Conservation (phyloP, 2,888 invertebrate species). For the Eupithecia dodoneata region DNA sequence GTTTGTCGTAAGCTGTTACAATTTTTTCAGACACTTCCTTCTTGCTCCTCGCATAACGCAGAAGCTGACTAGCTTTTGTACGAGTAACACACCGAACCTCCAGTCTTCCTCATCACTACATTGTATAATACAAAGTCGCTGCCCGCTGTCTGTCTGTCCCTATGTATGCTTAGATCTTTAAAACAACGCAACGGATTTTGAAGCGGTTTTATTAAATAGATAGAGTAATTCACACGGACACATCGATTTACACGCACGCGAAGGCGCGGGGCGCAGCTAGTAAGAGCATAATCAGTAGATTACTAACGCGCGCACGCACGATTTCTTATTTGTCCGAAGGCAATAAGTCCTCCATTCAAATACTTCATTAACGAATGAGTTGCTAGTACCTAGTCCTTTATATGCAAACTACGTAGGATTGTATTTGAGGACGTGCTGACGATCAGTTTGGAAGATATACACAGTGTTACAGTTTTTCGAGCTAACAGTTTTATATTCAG, state of each 20-base stretch:
- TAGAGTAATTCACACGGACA: too few relatives aligned
- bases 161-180: too few relatives aligned
- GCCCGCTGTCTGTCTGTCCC: too few relatives aligned
- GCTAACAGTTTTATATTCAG: neutral
- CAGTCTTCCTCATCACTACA: neutral
- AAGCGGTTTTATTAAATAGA: too few relatives aligned
- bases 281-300: neutral
- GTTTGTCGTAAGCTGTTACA: neutral
- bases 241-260: too few relatives aligned
- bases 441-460: too few relatives aligned
- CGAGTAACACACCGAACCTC: neutral
- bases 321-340: conserved; percentile 73
- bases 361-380: conserved; percentile 75
- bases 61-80: neutral
- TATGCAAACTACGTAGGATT: conserved; percentile 72
- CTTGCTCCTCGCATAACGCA: neutral
- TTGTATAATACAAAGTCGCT: too few relatives aligned
- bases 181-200: too few relatives aligned
- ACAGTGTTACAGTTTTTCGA: neutral
- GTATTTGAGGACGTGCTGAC: neutral
- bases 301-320: neutral
- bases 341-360: conserved; percentile 81
- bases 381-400: conserved; percentile 67
- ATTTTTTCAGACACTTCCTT: neutral
- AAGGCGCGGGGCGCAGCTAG: too few relatives aligned